Evolutionary conservation across 2,888 invertebrate genomes (phyloP), one percentile per base, ranked within the genome.

Genomic region (Camptogramma bilineatum): DNA sequence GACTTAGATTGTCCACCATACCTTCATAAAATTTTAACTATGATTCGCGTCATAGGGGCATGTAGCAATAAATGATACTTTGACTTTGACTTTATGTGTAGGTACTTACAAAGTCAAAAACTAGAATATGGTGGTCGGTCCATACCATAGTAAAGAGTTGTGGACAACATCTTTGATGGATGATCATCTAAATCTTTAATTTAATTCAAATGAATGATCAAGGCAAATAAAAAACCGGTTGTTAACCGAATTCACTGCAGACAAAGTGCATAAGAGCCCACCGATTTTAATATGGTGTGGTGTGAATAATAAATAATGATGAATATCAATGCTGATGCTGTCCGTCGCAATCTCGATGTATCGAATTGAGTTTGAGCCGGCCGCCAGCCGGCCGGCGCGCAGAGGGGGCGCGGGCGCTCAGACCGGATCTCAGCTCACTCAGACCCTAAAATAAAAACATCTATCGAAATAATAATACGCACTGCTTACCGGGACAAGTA

Each of bases 371-470:
- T 64, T 71, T 63, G 64, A 70, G 64, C 72, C 73, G 74, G 68
- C 64, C 74, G 79, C 71, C 88, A 83, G 86, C 85, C 86, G 85
- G 86, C 85, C 86, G 85, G 83, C 82, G 79, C 77, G 80, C 75
- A 79, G 80, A 84, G 90, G 87, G 90, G 90, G 91, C 88, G 90
- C 88, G 87, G 88, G 90, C 88, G 87, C 88, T 73, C 83, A 86
- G 90, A 92, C 92, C 93, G 92, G 92, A 89, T 92, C 87, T 82
- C 17, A 44, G 44, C 87, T 82, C 80, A 88, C 87, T 82, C 80
- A 88, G 90, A 91, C 92, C 92, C 92, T 91, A 86, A 91, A 92
- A 90, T 91, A 91, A 92, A 91, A 92, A 90, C 91, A 91, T 90
- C 90, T 88, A 90, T 91, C 90, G 86, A 84, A 92, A 91, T 92